These are phyloP conservation scores for Musca vetustissima DNA, from an alignment of 1,140 invertebrate species.

Conservation along the genomic window DNA sequence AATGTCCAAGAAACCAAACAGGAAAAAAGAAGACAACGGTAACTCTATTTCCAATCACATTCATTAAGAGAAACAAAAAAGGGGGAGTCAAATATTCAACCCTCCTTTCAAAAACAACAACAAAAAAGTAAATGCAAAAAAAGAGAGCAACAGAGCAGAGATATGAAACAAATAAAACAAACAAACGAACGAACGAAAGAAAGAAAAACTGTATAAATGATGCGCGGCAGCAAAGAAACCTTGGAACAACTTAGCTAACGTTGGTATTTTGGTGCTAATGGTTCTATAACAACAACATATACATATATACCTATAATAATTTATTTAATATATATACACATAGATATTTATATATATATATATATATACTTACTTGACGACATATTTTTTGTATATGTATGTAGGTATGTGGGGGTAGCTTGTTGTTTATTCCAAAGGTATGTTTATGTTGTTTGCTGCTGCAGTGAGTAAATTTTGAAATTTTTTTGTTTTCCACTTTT, in stretches of 20 bases:
- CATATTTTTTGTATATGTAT: no score
- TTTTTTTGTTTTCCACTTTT: no score
- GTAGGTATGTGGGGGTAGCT: no score
- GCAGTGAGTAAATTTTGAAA: no score
- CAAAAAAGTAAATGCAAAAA: conserved; percentile 9
- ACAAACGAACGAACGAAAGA: conserved; percentile 9
- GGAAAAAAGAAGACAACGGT: no score
- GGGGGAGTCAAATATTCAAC: no score
- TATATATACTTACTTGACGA: not conserved
- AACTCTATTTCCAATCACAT: no score
- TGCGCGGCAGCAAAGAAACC: conserved; percentile 14
- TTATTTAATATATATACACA: not conserved
- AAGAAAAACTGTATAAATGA: not conserved
- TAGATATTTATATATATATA: not conserved
- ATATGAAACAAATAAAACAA: not conserved
- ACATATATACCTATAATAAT: no score
- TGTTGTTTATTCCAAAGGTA: no score
- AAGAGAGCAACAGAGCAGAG: not conserved
- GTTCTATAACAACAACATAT: not conserved
- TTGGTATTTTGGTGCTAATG: conserved; percentile 6
- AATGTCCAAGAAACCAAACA: no score
- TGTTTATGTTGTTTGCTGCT: no score
- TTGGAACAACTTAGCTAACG: conserved; percentile 12
- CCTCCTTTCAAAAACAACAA: not conserved
- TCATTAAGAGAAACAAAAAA: no score